Conservation (phyloP, 2,888 invertebrate species). For the Andrena fulva region DNA sequence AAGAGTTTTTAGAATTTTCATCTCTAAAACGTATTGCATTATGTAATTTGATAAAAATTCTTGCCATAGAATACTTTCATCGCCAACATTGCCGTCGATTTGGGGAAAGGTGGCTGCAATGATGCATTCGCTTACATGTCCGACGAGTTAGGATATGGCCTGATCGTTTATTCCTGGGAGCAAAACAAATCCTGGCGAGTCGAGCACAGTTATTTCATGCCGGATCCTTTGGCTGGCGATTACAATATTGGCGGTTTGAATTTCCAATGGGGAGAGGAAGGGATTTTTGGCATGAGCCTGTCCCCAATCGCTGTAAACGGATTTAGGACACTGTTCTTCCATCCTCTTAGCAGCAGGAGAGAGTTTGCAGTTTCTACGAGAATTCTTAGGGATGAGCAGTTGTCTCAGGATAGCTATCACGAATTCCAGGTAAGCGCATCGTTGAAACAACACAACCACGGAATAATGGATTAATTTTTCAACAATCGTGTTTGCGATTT, state of each 20-base stretch:
- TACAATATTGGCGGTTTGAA: slow-evolving; percentile 92
- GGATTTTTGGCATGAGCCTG: slow-evolving; percentile 92
- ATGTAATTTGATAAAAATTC: background rate
- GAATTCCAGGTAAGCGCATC: slow-evolving; percentile 87
- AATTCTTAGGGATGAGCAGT: slow-evolving; percentile 89
- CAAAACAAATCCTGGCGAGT: slow-evolving; percentile 93
- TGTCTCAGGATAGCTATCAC: slow-evolving; percentile 89
- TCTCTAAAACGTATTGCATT: background rate
- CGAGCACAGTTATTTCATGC: slow-evolving; percentile 92
- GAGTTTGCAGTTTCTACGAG: slow-evolving; percentile 93
- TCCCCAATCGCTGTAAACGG: slow-evolving; percentile 89
- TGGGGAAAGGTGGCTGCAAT: slow-evolving; percentile 89
- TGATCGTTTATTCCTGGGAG: slow-evolving; percentile 92
- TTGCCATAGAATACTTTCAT: slow-evolving; percentile 89
- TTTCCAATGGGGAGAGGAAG: slow-evolving; percentile 94
- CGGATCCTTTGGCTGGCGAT: slow-evolving; percentile 92
- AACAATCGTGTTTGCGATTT: background rate
- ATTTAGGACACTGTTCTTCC: slow-evolving; percentile 91
- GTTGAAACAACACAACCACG: background rate
- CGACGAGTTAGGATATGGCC: slow-evolving; percentile 93
- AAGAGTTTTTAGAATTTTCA: too few species aligned
- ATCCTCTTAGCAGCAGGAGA: slow-evolving; percentile 91
- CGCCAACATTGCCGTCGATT: slow-evolving; percentile 94
- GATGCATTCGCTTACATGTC: slow-evolving; percentile 93
- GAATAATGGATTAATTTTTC: background rate